These are phyloP conservation scores for Omphaloscelis lunosa DNA, from an alignment of 2,888 invertebrate species.

Conservation along the genomic window DNA sequence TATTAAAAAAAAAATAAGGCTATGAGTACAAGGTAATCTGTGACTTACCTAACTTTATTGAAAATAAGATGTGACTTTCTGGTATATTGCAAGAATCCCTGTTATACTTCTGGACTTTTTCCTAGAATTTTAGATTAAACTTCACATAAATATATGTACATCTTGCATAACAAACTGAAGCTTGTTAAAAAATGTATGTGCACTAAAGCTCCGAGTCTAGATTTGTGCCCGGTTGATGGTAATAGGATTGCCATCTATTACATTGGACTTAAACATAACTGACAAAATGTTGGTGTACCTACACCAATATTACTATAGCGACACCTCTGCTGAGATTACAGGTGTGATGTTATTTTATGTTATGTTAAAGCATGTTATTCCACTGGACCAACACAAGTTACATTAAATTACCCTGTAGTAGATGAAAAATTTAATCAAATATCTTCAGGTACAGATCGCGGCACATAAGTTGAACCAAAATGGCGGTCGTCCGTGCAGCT, in stretches of 20 bases:
- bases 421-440: not conserved
- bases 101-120: not conserved
- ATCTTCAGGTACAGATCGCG: not conserved
- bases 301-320: not conserved
- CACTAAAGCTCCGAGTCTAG: too few relatives aligned
- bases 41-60: not conserved
- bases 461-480: too few relatives aligned
- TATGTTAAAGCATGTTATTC: not conserved
- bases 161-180: not conserved
- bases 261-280: too few relatives aligned
- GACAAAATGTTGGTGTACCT: not conserved
- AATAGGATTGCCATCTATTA: too few relatives aligned
- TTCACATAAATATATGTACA: not conserved
- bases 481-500: too few relatives aligned
- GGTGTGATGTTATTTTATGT: not conserved
- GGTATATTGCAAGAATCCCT: not conserved
- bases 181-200: not conserved
- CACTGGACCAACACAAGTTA: not conserved
- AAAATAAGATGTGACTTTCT: not conserved
- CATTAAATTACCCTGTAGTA: not conserved
- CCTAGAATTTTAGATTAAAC: not conserved
- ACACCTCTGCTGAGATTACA: not conserved
- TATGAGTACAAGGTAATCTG: not conserved
- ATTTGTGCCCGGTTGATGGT: not conserved
- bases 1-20: too few relatives aligned